Evolutionary conservation across 2,888 invertebrate genomes (phyloP).

Genomic region (Graphium colonna): DNA sequence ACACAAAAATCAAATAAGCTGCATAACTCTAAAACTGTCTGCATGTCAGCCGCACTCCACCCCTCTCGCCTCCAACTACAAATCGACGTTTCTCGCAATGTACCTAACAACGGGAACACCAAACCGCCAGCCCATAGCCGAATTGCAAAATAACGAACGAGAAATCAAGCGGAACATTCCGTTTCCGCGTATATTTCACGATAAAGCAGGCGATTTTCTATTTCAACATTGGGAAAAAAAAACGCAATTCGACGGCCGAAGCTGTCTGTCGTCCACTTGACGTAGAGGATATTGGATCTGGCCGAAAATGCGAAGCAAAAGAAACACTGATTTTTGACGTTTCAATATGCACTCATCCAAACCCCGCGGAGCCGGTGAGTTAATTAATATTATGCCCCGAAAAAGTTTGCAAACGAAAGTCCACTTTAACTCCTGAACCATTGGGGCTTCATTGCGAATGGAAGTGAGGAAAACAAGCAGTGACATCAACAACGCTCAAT

Average conservation of each 20-base stretch:
- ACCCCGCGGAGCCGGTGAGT: slow-evolving; percentile 44
- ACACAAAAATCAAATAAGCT: too few species aligned
- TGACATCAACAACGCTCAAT: slow-evolving; percentile 54
- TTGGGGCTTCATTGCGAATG: slow-evolving; percentile 28
- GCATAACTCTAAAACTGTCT: too few species aligned
- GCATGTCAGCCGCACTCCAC: slow-evolving; percentile 6
- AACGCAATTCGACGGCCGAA: slow-evolving; percentile 46
- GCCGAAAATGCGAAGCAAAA: slow-evolving; percentile 75
- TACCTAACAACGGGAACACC: not conserved
- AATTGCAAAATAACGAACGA: slow-evolving; percentile 53
- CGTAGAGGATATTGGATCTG: slow-evolving; percentile 70
- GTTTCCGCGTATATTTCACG: slow-evolving; percentile 70
- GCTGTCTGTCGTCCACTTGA: slow-evolving; percentile 62
- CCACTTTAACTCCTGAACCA: slow-evolving; percentile 32
- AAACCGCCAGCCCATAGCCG: slow-evolving; percentile 26
- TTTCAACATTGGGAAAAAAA: slow-evolving; percentile 61
- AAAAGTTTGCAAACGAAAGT: slow-evolving; percentile 35
- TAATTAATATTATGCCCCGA: slow-evolving; percentile 53
- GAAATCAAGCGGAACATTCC: slow-evolving; percentile 68
- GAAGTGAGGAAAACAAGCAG: slow-evolving; percentile 26
- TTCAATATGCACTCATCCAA: slow-evolving; percentile 76
- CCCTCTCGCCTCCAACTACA: not conserved
- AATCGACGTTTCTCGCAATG: not conserved
- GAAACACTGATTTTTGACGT: slow-evolving; percentile 73
- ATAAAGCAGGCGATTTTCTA: slow-evolving; percentile 67